Evolutionary conservation across 2,797 vertebrate species (phyloP).

Genomic region (Apodemus agrarius): DNA sequence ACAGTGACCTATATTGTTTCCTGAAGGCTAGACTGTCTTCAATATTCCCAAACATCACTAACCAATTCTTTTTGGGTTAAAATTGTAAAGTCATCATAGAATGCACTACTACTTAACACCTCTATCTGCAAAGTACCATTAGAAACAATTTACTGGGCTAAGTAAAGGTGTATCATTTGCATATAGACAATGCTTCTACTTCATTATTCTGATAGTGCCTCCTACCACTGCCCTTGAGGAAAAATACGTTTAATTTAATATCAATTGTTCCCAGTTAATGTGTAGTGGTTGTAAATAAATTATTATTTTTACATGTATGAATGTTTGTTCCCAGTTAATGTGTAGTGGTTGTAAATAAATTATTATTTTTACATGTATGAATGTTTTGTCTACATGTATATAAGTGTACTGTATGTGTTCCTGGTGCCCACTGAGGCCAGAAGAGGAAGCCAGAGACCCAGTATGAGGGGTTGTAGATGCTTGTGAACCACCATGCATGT

Average conservation of each 20-base stretch:
- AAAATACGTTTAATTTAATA: background rate
- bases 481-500: background rate
- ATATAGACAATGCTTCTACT: background rate
- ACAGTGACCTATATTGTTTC: background rate
- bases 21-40: background rate
- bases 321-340: background rate
- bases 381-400: background rate
- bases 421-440: background rate
- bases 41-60: background rate
- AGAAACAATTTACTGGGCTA: background rate
- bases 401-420: background rate
- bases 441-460: background rate
- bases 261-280: background rate
- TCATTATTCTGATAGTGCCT: background rate
- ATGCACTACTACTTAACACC: background rate
- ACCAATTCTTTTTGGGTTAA: background rate
- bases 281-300: background rate
- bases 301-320: too few relatives aligned
- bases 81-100: background rate
- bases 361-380: background rate
- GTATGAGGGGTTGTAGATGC: background rate
- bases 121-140: background rate
- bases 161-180: background rate
- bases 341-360: background rate
- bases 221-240: background rate